Base-by-base conservation (phyloP, 2,888 invertebrate genomes). In the Drosophila yooni region DNA sequence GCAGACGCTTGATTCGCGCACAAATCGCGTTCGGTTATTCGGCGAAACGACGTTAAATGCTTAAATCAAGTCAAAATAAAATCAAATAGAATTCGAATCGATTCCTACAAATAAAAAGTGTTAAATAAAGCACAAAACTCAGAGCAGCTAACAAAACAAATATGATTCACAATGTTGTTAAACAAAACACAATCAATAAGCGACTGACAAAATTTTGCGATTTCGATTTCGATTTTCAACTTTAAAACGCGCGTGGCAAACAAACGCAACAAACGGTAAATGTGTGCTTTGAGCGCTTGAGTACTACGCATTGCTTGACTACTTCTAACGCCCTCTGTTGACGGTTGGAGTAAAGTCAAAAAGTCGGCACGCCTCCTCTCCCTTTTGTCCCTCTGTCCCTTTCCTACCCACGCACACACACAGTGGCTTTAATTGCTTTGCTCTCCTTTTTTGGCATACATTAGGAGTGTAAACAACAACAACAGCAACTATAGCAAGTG, bases 1-100 rank as follows among this genome's bases (percentile, higher is more conserved):
- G 81, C 69, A 81, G 90, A 69, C 90, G 90, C 83, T 79, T 61
- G 72, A 57, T 40, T 66, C 77, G 89, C 64, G 74, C 68, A 61
- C 61, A 70, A 65, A 60, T 79, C 70, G 78, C 69, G 81, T 63
- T 65, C 57, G 64, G 75, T 29, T 62, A 58, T n/a, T 73, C 79
- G 70, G 57, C 65, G 52, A 67, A 68, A 57, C 51, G 59, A 64
- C 60, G 62, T 50, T 38, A 52, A 65, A 53, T 65, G 62, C 51
- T 46, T 50, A 57, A 57, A 61, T 27, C 36, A 15, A 34, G 46
- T 46, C 25, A 15, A 46, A 15, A 46, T 25, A 46, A 25, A 46
- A 46, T 46, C 8, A 46, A 25, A 46, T 4, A 15, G 15, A 15
- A 46, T 46, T 46, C n/a, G 34, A 27, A 27, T 34, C 50, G 27